Evolutionary conservation across 2,797 vertebrate genomes (phyloP), one percentile per base, ranked within the genome.

Genomic region (Diceros bicornis): DNA sequence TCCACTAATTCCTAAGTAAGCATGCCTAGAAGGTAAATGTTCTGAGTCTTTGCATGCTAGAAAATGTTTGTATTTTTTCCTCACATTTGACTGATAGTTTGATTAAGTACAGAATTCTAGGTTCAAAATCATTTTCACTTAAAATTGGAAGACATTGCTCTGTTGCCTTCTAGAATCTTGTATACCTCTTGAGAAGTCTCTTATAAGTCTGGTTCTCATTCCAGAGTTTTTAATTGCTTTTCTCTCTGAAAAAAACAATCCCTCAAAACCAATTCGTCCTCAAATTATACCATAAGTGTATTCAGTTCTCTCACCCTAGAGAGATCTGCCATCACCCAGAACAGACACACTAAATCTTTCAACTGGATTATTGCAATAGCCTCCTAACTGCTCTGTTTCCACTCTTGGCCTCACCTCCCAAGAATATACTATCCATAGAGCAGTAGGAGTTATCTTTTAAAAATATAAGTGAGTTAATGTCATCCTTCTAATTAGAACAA

Each of bases 91-190:
- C 32, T 84, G 79, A 74, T 83, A 71, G 29, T 94, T 52, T 74
- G 8, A 23, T 55, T 96, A 94, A 66, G 68, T 92, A 77, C 29
- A 84, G 25, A 94, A 88, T 85, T 96, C 71, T 92, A 75, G n/a
- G 4, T 84, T 94, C 1, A 25, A 87, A 96, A 92, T 75, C 18
- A 44, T 96, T 86, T 89, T 81, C 72, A 92, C 41, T 69, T 89
- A 81, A 94, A 96, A 94, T 81, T 69, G 16, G 41, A 32, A 97
- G 83, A 16, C 17, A 55, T 71, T 59, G 17, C 27, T 94, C 55
- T 89, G 12, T 37, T 55, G 32, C 94, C 74, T 98, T 92, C 86
- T 59, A 83, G 82, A 96, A 93, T 91, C 20, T 9, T 12, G 2
- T 62, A 17, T 25, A 50, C 32, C 34, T 47, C 72, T 62, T 75